Evolutionary conservation across 2,888 invertebrate species (phyloP).

Genomic region (Mesorhabditis sp.): DNA sequence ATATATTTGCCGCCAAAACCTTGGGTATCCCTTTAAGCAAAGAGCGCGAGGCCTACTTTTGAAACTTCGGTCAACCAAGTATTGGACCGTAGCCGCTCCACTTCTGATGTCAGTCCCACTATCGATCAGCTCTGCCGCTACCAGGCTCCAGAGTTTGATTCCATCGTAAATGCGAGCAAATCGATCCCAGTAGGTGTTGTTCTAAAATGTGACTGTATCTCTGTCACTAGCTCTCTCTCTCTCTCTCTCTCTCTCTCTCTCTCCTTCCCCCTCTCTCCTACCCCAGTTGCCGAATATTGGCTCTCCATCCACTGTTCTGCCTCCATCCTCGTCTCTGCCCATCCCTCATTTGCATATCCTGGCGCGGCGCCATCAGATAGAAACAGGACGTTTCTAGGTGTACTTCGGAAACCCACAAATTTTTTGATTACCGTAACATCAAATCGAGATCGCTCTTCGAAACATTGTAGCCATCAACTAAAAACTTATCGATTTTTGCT

Average conservation of each 20-base stretch:
- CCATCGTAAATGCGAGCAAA: not conserved
- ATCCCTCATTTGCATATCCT: slow-evolving; percentile 4
- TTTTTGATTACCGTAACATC: not conserved
- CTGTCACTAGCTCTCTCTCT: not conserved
- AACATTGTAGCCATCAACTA: slow-evolving; percentile 1
- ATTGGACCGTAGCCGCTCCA: not conserved
- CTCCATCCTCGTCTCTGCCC: not conserved
- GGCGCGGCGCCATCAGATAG: not conserved
- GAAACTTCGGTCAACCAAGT: not conserved
- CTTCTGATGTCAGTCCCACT: not conserved
- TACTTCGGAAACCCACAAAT: too few relatives aligned
- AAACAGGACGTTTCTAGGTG: slow-evolving; percentile 6
- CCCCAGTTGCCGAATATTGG: not conserved
- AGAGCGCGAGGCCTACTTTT: not conserved
- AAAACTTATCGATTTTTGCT: not conserved
- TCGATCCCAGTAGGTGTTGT: not conserved
- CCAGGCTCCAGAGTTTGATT: not conserved
- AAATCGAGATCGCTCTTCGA: not conserved
- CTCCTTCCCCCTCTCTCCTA: not conserved
- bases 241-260: not conserved
- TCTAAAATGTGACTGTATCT: not conserved
- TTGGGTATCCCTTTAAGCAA: too few relatives aligned
- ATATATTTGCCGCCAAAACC: too few relatives aligned
- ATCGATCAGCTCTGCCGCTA: not conserved
- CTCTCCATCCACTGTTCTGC: not conserved